A percentile compares a stretch with the other conserved stretches of the same genome.
phyloP scores from a whole-genome alignment of 2,113 vertebrate species.

The Cygnus buccinator region DNA sequence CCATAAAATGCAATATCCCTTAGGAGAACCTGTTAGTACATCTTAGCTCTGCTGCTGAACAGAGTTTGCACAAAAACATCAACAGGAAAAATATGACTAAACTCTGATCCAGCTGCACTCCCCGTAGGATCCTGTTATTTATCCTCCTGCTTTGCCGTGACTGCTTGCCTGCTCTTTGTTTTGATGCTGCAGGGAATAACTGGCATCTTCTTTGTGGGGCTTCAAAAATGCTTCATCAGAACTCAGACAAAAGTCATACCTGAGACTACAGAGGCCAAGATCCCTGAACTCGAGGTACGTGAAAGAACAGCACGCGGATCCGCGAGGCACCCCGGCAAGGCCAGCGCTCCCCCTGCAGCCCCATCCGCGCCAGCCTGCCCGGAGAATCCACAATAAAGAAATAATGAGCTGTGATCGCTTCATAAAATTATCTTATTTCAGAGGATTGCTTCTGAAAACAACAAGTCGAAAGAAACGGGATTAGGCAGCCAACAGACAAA shows the following conservation, averaged over 20 bases:
- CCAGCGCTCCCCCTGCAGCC: accelerated
- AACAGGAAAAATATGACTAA: background rate
- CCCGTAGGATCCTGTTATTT: background rate
- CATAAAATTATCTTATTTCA: conserved; percentile 48
- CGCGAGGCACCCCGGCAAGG: background rate
- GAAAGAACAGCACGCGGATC: background rate
- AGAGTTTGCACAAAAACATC: background rate
- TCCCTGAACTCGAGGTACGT: conserved; percentile 80
- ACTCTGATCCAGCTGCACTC: background rate
- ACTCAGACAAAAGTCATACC: conserved; percentile 83
- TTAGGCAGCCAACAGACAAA: conserved; percentile 38
- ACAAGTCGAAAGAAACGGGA: conserved; percentile 34
- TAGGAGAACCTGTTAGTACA: conserved; percentile 31
- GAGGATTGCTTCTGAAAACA: conserved; percentile 55
- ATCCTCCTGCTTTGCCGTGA: background rate
- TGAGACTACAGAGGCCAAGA: conserved; percentile 73
- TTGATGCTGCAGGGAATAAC: conserved; percentile 79
- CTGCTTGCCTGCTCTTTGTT: background rate
- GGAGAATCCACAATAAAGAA: background rate
- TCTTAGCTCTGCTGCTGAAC: background rate
- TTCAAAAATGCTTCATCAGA: conserved; percentile 86
- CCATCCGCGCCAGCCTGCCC: background rate
- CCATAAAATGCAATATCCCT: conserved; percentile 26
- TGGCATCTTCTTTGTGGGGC: conserved; percentile 83
- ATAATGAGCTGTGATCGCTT: conserved; percentile 40